These are phyloP conservation scores for Brachyptera risi DNA, from an alignment of 2,888 invertebrate genomes.

Conservation along the genomic window DNA sequence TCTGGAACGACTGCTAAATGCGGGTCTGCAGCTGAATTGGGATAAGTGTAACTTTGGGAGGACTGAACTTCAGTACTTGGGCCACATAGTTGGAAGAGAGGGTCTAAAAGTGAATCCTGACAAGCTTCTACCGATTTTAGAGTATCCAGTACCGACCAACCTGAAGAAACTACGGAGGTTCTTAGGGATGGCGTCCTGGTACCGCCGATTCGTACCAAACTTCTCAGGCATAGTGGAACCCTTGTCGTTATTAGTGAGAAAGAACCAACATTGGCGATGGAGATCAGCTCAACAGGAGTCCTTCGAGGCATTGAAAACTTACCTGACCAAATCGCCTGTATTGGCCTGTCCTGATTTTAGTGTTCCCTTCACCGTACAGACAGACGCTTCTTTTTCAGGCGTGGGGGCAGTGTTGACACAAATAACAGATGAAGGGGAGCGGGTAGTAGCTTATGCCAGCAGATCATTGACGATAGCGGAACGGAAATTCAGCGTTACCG, in stretches of 20 bases:
- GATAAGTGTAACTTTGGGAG: conserved; percentile 39
- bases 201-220: conserved; percentile 40
- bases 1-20: conserved; percentile 33
- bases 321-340: conserved; percentile 35
- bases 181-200: conserved; percentile 42
- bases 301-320: conserved; percentile 34
- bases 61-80: conserved; percentile 36
- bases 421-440: conserved; percentile 20
- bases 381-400: conserved; percentile 36
- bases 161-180: conserved; percentile 37
- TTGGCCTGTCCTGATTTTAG: conserved; percentile 36
- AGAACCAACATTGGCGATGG: conserved; percentile 33
- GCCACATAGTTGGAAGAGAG: conserved; percentile 38
- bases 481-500: neutral
- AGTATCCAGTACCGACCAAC: conserved; percentile 36
- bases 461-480: neutral
- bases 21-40: conserved; percentile 37
- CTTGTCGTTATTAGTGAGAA: conserved; percentile 34
- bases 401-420: conserved; percentile 36
- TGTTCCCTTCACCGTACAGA: conserved; percentile 35
- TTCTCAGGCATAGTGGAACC: conserved; percentile 33
- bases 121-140: conserved; percentile 39
- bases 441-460: neutral
- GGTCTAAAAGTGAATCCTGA: conserved; percentile 39
- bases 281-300: conserved; percentile 33